A percentile compares a stretch with the other conserved stretches of the same genome.
phyloP scores from a whole-genome alignment of 1,140 invertebrate genomes.

The Leptinotarsa defecta region DNA sequence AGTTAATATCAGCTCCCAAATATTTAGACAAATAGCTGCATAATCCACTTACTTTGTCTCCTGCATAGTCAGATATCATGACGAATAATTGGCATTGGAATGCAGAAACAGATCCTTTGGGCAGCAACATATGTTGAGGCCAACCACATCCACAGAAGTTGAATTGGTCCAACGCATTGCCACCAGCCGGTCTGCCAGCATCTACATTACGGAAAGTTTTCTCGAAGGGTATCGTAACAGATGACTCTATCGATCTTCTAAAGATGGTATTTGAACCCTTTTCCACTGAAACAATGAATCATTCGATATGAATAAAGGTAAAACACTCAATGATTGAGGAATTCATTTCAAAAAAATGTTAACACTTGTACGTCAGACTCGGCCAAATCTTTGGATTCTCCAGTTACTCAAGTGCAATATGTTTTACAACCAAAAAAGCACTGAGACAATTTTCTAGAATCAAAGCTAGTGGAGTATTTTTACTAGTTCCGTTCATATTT shows the following conservation, averaged over 20 bases:
- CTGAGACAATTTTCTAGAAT: no score
- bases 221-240: conserved; percentile 76
- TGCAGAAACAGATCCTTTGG: conserved; percentile 66
- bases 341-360: no score
- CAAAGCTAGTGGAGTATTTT: no score
- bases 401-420: no score
- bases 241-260: conserved; percentile 66
- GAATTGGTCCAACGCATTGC: conserved; percentile 62
- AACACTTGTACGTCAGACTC: no score
- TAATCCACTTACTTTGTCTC: conserved; percentile 66
- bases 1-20: no score
- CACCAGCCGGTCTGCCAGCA: conserved; percentile 57
- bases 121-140: conserved; percentile 83
- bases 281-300: conserved; percentile 57
- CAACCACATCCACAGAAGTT: conserved; percentile 87
- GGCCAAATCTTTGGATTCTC: no score
- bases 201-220: conserved; percentile 69
- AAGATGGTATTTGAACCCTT: conserved; percentile 68
- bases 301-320: no score
- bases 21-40: conserved; percentile 28
- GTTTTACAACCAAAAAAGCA: no score
- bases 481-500: no score
- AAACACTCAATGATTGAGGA: no score
- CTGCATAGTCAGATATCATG: conserved; percentile 79
- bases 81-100: conserved; percentile 74